Conservation (phyloP, 2,797 vertebrate genomes). For the Notamacropus eugenii region DNA sequence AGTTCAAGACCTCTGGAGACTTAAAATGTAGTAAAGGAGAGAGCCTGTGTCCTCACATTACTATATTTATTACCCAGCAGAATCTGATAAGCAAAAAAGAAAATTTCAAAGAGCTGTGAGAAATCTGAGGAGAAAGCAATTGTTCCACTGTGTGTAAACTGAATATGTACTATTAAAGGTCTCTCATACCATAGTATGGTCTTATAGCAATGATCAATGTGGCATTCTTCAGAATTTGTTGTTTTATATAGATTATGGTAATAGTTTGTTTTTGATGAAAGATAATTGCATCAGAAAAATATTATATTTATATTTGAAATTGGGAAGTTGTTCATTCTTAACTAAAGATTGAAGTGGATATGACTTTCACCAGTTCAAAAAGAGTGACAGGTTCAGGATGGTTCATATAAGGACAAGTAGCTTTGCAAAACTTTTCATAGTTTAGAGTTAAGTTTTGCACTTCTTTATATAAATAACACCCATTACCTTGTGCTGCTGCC, state of each 20-base stretch:
- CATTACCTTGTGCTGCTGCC: conserved; percentile 56
- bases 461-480: conserved; percentile 67
- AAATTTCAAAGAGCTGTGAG: not conserved
- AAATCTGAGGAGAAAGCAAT: not conserved
- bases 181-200: not conserved
- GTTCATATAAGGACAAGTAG: conserved; percentile 18
- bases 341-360: not conserved
- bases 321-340: not conserved
- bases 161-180: not conserved
- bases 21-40: not conserved
- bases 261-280: not conserved
- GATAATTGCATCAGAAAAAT: not conserved
- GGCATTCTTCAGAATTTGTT: not conserved
- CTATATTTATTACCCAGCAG: no score
- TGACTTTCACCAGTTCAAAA: not conserved
- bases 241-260: not conserved
- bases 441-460: conserved; percentile 62
- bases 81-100: not conserved
- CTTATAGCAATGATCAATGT: not conserved
- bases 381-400: conserved; percentile 24
- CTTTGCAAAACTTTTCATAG: conserved; percentile 58
- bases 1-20: not conserved
- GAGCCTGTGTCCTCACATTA: not conserved
- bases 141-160: not conserved
- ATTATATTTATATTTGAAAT: not conserved